Base-by-base conservation (phyloP, 2,797 vertebrate species). In the Jordanella pulchra region DNA sequence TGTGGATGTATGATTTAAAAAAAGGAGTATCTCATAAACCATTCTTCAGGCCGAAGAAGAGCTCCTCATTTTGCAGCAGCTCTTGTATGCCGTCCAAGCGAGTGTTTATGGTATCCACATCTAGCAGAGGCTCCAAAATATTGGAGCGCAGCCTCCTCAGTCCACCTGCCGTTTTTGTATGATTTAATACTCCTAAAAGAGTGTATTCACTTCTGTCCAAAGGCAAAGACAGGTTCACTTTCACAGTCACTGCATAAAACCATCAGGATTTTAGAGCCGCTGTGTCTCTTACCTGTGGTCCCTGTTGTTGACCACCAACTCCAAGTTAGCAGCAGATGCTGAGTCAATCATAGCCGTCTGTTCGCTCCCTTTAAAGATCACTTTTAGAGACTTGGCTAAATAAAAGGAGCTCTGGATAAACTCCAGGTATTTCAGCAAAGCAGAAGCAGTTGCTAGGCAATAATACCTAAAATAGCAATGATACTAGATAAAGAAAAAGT, bases 341-440 rank as follows among this genome's bases (percentile, higher is more conserved):
- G 96, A 94, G 90, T 99, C 98, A 78, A 99, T 97, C 97, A 99
- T 98, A 53, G 97, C 96, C 7, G 98, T 99, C 91, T 97, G 95
- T 82, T 98, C 98, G 80, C 98, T 99, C 56, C 98, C 97, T 83
- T 95, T 96, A 87, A 99, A 99, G 92, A 72, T 94, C 87, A 99
- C 94, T 94, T 97, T 98, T 53, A 99, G 94, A 3, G 98, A 98
- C 83, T 97, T 98, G 71, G 97, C 93, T 77, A 96, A 97, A 77
- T 97, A 99, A 74, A 99, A 90, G 7, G 95, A 95, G 84, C 96
- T 99, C 90, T 99, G 97, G 85, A 97, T 95, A 87, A 97, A 99
- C 91, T 99, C 98, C 70, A 97, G 90, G 35, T 99, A 99, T 89
- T 99, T 99, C 84, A 99, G 89, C 86, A 99, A 92, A 84, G 98